phyloP scores from a whole-genome alignment of 2,113 vertebrate species.

The Gasterosteus aculeatus region DNA sequence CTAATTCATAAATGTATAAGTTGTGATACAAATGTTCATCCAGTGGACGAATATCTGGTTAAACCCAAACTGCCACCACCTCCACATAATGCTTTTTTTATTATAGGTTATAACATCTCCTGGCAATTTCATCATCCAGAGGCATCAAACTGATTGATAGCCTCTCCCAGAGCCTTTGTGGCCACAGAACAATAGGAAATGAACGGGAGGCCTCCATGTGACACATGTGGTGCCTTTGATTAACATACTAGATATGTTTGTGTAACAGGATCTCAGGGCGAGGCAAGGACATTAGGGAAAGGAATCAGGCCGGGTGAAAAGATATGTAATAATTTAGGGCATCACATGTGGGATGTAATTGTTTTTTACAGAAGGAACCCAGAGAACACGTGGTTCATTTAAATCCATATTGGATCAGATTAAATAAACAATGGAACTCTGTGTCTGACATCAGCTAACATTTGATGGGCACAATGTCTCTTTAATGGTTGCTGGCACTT shows the following conservation, averaged over 20 bases:
- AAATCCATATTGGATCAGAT: neutral
- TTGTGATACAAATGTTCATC: neutral
- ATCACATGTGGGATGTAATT: neutral
- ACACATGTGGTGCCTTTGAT: constrained; percentile 82
- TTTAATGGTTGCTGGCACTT: neutral
- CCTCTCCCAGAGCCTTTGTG: constrained; percentile 79
- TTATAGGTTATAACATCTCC: constrained; percentile 29
- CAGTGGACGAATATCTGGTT: constrained; percentile 9
- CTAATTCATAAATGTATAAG: constrained; percentile 11
- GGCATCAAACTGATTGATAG: constrained; percentile 75
- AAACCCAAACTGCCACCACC: constrained; percentile 9
- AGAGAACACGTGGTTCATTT: neutral
- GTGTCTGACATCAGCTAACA: neutral
- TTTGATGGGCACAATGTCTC: neutral
- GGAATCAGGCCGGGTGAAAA: constrained; percentile 17
- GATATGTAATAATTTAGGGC: constrained; percentile 24
- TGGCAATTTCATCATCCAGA: constrained; percentile 58
- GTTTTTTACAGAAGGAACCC: too few species aligned
- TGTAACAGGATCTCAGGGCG: constrained; percentile 70
- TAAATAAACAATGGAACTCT: neutral
- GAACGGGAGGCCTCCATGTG: constrained; percentile 78
- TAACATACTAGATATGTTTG: constrained; percentile 78
- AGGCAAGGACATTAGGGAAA: constrained; percentile 54
- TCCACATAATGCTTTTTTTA: constrained; percentile 2
- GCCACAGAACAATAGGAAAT: constrained; percentile 79